Evolutionary conservation across 2,113 vertebrate genomes (phyloP).

Genomic region (Mus spicilegus): DNA sequence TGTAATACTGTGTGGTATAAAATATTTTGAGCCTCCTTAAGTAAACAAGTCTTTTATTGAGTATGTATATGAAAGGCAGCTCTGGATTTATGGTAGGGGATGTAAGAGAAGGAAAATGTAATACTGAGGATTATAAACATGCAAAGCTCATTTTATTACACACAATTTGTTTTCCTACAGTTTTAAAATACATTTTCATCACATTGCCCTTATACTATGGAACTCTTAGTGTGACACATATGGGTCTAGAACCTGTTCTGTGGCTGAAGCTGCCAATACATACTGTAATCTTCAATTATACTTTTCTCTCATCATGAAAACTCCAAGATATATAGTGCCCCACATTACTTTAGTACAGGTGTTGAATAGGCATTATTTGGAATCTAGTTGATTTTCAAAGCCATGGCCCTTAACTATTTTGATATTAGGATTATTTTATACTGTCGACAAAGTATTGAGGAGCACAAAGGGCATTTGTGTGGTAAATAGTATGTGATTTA

Average conservation of each 20-base stretch:
- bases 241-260: not conserved
- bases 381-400: not conserved
- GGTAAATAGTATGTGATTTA: constrained; percentile 12
- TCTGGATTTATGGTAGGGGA: not conserved
- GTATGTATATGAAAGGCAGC: not conserved
- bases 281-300: not conserved
- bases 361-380: not conserved
- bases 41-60: not conserved
- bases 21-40: not conserved
- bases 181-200: not conserved
- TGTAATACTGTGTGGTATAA: not conserved
- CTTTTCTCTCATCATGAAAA: not conserved
- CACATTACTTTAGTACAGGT: not conserved
- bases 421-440: not conserved
- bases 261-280: not conserved
- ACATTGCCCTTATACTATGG: no score
- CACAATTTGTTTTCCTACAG: not conserved
- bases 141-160: not conserved
- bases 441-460: not conserved
- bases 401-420: not conserved
- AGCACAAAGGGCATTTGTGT: not conserved
- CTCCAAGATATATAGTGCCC: not conserved
- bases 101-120: not conserved
- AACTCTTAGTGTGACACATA: not conserved
- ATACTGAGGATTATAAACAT: not conserved